phyloP scores from a whole-genome alignment of 2,888 invertebrate species.

The Diadegma fenestrale region DNA sequence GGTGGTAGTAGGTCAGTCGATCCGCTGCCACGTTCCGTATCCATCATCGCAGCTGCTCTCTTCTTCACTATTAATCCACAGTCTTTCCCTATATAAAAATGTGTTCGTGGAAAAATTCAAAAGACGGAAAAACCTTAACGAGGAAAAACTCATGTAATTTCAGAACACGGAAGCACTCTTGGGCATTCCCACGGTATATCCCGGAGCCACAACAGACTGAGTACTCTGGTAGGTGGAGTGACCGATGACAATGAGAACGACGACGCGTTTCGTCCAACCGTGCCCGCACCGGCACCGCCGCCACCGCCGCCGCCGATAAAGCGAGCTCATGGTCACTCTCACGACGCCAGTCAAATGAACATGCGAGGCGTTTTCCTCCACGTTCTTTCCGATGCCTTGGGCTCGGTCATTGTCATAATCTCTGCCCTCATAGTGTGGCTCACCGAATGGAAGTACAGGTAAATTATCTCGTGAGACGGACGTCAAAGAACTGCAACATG shows the following conservation, averaged over 20 bases:
- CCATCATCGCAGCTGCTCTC: not conserved
- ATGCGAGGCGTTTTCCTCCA: slow-evolving; percentile 99
- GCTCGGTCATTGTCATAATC: slow-evolving; percentile 95
- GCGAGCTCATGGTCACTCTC: slow-evolving; percentile 86
- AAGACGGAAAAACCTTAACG: not conserved
- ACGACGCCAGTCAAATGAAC: slow-evolving; percentile 95
- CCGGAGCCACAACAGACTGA: slow-evolving; percentile 87
- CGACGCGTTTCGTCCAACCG: slow-evolving; percentile 85
- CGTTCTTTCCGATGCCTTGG: slow-evolving; percentile 98
- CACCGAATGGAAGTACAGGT: slow-evolving; percentile 92
- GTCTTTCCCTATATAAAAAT: not conserved
- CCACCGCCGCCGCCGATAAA: slow-evolving; percentile 76
- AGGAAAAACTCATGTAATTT: slow-evolving; percentile 61
- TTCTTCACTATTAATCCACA: not conserved
- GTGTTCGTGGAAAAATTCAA: not conserved
- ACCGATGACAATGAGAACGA: slow-evolving; percentile 92
- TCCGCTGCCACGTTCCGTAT: not conserved
- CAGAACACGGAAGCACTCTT: slow-evolving; percentile 91
- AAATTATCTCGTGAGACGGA: slow-evolving; percentile 6
- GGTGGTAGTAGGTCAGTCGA: slow-evolving; percentile 68
- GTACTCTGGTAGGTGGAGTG: slow-evolving; percentile 86
- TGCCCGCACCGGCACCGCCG: slow-evolving; percentile 86
- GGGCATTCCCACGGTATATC: slow-evolving; percentile 88
- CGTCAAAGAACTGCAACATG: not conserved
- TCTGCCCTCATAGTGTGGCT: slow-evolving; percentile 93